Evolutionary conservation across 2,797 vertebrate species (phyloP).

Genomic region (Sebastes hopkinsi): DNA sequence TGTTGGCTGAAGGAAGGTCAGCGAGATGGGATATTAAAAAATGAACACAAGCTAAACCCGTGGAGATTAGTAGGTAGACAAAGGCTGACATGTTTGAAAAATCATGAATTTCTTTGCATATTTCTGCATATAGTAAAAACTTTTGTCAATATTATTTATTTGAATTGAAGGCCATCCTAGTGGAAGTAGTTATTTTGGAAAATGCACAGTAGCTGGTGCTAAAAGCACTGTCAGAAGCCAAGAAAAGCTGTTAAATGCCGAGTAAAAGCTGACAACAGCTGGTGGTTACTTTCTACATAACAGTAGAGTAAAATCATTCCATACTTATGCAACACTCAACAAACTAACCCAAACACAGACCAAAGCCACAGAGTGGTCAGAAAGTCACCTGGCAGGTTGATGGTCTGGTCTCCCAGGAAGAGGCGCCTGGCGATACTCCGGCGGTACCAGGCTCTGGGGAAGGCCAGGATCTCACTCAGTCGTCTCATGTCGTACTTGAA

Average conservation of each 20-base stretch:
- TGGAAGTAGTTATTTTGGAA: background rate
- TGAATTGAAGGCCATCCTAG: background rate
- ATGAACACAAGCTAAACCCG: conserved; percentile 11
- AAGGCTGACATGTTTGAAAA: background rate
- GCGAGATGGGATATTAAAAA: conserved; percentile 32
- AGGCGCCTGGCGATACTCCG: conserved; percentile 96
- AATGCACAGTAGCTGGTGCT: background rate
- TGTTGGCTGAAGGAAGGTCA: conserved; percentile 39
- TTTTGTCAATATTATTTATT: background rate
- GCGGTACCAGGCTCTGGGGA: conserved; percentile 97
- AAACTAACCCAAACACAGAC: background rate
- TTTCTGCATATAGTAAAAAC: background rate
- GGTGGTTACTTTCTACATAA: background rate
- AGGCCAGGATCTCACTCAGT: conserved; percentile 97
- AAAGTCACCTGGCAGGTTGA: conserved; percentile 91
- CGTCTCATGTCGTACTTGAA: conserved; percentile 99
- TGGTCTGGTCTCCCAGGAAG: conserved; percentile 97
- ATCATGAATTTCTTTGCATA: background rate
- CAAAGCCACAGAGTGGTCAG: background rate
- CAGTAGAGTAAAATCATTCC: background rate
- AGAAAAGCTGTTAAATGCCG: background rate
- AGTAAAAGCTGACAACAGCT: background rate
- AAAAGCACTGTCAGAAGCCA: background rate
- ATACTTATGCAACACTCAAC: background rate
- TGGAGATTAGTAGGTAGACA: background rate